A percentile compares a stretch with the other conserved stretches of the same genome.
Conservation (phyloP, 2,113 vertebrate species). For the Planiliza haematocheilus region DNA sequence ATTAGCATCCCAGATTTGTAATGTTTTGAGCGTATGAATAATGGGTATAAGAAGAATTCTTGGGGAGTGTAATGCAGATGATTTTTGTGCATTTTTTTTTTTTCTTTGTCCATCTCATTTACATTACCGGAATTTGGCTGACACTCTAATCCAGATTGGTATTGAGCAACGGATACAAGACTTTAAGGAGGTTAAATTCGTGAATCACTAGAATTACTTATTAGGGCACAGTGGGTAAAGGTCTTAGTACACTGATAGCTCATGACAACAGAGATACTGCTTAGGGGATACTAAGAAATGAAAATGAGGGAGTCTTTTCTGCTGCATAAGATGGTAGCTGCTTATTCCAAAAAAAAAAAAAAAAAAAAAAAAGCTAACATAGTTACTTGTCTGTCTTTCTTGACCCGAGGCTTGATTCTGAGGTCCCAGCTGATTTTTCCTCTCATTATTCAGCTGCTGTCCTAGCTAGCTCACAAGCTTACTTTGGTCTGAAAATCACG, state of each 20-base stretch:
- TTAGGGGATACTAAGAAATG: neutral
- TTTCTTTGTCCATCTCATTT: constrained; percentile 40
- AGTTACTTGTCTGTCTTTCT: neutral
- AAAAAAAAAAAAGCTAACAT: too few species aligned
- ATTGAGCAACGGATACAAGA: neutral
- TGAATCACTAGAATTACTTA: constrained; percentile 1
- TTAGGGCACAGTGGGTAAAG: neutral
- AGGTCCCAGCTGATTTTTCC: neutral
- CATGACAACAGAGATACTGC: neutral
- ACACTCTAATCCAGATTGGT: constrained; percentile 10
- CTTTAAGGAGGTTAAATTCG: constrained; percentile 18
- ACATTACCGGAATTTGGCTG: constrained; percentile 25
- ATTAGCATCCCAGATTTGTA: constrained; percentile 61
- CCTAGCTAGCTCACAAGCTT: neutral
- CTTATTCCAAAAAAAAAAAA: too few species aligned
- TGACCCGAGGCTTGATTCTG: neutral
- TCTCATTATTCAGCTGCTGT: neutral
- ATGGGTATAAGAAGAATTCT: constrained; percentile 39
- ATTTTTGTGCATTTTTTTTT: constrained; percentile 11
- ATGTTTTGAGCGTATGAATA: constrained; percentile 51
- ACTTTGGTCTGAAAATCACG: neutral
- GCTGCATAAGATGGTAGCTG: neutral
- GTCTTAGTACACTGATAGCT: neutral
- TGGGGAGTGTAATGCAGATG: neutral
- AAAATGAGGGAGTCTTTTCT: neutral